Base-by-base conservation (phyloP, 1,140 invertebrate species). In the Saccostrea cuccullata region DNA sequence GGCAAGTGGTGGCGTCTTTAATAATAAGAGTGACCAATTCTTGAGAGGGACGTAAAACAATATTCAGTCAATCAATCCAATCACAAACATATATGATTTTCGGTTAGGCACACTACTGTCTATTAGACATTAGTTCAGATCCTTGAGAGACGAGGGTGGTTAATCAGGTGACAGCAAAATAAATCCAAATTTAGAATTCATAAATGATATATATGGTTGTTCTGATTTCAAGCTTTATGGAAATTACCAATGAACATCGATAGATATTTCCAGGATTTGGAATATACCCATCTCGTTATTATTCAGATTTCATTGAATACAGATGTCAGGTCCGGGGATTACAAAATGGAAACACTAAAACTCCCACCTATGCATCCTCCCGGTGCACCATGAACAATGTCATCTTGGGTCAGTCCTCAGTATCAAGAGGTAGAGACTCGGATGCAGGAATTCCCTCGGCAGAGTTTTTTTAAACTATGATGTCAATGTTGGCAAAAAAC, bases 261-360 rank as follows among this genome's bases (percentile, higher is more conserved):
- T n/a, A 36, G 1, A 26, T 58, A 13, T 89, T 86, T 86, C 70
- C 84, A 26, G 77, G 30, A 9, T 30, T 55, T n/a, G 85, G 84
- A 30, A 58, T 89, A 8, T 83, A 64, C 15, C 88, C 88, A 70
- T 56, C 36, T 8, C 47, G 88, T 60, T 86, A 67, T 20, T 70
- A 89, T 30, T 86, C 70, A 6, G 85, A 89, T 67, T 26, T 89
- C 11, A 86, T 84, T 4, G 88, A 89, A 55, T 86, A 89, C n/a
- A 89, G 83, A 23, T 89, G 88, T 67, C 87, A 88, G 40, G 84
- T 83, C 3, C 26, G 85, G 23, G 88, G 84, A n/a, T 58, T 89
- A 55, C 85, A 86, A 17, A 89, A 89, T 89, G 88, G 88, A n/a
- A 89, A 89, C 56, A 58, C 77, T 55, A 89, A 85, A 15, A 86